phyloP scores from a whole-genome alignment of 1,140 invertebrate species.

The Drosophila ercepeae region DNA sequence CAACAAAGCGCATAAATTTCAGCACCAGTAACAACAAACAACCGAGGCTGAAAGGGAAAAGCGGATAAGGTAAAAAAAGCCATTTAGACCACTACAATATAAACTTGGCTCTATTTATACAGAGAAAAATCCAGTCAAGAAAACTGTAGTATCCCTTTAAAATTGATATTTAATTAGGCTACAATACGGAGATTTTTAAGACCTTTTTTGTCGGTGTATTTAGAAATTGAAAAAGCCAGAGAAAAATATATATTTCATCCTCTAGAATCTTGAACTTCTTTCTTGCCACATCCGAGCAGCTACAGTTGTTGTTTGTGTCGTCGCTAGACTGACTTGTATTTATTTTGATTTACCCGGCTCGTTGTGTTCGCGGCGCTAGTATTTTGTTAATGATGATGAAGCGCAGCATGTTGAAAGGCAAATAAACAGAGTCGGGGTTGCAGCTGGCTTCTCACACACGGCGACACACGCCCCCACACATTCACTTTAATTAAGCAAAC shows the following conservation, averaged over 20 bases:
- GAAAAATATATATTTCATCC: neutral
- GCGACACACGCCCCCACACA: slow-evolving; percentile 16
- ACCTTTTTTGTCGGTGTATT: neutral
- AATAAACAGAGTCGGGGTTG: slow-evolving; percentile 57
- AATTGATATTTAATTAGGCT: no score
- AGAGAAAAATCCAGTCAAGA: neutral
- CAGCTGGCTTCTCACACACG: slow-evolving; percentile 30
- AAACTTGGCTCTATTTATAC: neutral
- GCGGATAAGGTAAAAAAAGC: slow-evolving; percentile 40
- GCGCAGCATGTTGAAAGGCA: slow-evolving; percentile 75
- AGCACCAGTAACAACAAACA: slow-evolving; percentile 54
- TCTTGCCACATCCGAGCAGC: slow-evolving; percentile 20
- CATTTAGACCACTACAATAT: slow-evolving; percentile 38
- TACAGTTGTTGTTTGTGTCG: slow-evolving; percentile 30
- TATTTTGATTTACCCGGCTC: slow-evolving; percentile 69
- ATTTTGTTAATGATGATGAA: slow-evolving; percentile 80
- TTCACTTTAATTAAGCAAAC: slow-evolving; percentile 75
- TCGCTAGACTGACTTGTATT: slow-evolving; percentile 47
- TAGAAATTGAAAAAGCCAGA: no score
- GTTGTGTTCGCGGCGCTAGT: slow-evolving; percentile 45
- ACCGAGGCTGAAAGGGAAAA: slow-evolving; percentile 31
- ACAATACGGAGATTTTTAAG: no score
- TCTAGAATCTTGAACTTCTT: slow-evolving; percentile 32
- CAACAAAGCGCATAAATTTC: slow-evolving; percentile 71
- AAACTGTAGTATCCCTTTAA: no score